Conservation (phyloP, 2,888 invertebrate genomes). For the Scaptomyza caliginosa region DNA sequence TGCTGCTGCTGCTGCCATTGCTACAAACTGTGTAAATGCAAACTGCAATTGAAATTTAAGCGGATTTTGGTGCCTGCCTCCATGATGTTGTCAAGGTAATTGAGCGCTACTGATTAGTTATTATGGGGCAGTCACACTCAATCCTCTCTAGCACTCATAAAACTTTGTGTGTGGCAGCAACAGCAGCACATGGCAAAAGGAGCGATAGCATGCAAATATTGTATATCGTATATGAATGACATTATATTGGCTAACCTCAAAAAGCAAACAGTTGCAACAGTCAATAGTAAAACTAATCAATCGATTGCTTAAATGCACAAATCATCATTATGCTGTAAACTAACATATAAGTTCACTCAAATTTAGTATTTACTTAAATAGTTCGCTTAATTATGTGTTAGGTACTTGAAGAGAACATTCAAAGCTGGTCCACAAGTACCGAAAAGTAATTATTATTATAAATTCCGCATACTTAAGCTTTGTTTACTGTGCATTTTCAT, state of each 20-base stretch:
- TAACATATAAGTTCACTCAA: neutral
- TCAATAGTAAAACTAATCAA: no score
- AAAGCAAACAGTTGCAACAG: no score
- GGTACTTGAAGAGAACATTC: neutral
- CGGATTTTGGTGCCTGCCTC: constrained; percentile 48
- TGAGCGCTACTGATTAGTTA: constrained; percentile 39
- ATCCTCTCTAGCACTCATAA: neutral
- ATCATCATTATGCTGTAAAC: no score
- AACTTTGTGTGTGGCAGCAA: neutral
- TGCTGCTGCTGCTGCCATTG: neutral
- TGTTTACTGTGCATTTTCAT: neutral
- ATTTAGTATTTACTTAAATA: neutral
- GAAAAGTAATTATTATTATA: neutral
- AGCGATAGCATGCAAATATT: neutral
- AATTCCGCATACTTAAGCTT: neutral
- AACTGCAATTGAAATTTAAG: constrained; percentile 57
- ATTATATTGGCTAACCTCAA: neutral
- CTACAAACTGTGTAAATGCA: constrained; percentile 32
- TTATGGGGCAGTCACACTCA: constrained; percentile 1
- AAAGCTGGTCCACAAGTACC: neutral
- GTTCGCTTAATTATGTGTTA: neutral
- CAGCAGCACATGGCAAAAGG: neutral
- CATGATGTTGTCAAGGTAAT: constrained; percentile 46
- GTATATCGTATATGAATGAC: neutral
- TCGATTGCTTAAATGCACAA: no score